Evolutionary conservation across 2,888 invertebrate species (phyloP), one percentile per base, ranked within the genome.

Genomic region (Catotricha subobsoleta): DNA sequence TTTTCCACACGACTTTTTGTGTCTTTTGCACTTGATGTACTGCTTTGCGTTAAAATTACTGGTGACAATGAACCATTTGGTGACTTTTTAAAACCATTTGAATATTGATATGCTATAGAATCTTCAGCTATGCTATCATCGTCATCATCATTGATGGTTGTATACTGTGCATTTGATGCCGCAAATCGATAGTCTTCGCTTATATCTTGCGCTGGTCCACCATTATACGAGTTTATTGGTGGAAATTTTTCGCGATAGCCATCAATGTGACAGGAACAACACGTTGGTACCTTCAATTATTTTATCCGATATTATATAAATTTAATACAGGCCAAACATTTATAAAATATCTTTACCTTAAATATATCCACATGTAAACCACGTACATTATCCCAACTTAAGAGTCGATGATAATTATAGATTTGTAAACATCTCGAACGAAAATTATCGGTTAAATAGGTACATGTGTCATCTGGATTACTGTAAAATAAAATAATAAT

Each of bases 301-400:
- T 35, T 33, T 16, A 21, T 20, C 13, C 3, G 8, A 21, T 10
- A n/a, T n/a, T n/a, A n/a, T 18, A 20, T 21, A 34, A 13, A 2
- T n/a, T 25, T 41, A 13, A 41, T 23, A 9, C 28, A 39, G 15
- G 25, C 12, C 23, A 35, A 21, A 35, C 12, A 12, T 21, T 21
- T 21, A 21, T 10, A 13, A 21, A 35, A 9, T 2, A 19, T 23
- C 43, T 58, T 8, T 34, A 77, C 80, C 68, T 83, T 83, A 51
- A 82, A 83, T 45, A 83, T 80, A 53, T 83, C 84, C 70, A 83
- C 80, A 49, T 83, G 83, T 1, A 84, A 67, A 9, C 83, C 83
- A 39, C 76, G 71, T 42, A 74, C 72, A 47, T 79, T 75, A 53
- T 83, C 83, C 82, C 84, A 86, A 1, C 83, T 81, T 3, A 86